phyloP scores from a whole-genome alignment of 2,888 invertebrate genomes.

The Zygogramma bicolorata region DNA sequence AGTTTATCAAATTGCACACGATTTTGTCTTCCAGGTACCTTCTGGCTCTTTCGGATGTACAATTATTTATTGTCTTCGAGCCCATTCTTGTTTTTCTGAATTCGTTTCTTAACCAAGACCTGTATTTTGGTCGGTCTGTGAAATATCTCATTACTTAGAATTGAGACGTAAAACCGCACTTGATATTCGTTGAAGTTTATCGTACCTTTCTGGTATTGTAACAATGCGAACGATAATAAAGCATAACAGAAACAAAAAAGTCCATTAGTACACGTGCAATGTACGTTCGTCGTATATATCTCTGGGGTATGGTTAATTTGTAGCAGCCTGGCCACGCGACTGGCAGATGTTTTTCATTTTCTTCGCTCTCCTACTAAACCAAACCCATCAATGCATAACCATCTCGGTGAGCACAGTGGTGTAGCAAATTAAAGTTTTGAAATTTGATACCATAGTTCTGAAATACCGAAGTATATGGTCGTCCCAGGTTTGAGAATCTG shows the following conservation, averaged over 20 bases:
- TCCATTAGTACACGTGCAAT: conserved; percentile 25
- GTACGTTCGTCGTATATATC: conserved; percentile 11
- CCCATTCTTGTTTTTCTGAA: too few relatives aligned
- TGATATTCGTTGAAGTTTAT: neutral
- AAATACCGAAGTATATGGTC: neutral
- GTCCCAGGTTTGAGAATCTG: neutral
- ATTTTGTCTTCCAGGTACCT: too few relatives aligned
- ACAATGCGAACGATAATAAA: neutral
- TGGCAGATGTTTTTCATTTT: conserved; percentile 43
- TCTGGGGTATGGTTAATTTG: conserved; percentile 16
- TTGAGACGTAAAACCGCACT: too few relatives aligned
- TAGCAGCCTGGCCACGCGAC: conserved; percentile 46
- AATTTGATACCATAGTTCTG: neutral
- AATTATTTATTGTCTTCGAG: too few relatives aligned
- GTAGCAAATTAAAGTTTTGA: neutral
- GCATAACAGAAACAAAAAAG: conserved; percentile 15
- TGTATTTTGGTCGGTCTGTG: too few relatives aligned
- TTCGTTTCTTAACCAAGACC: too few relatives aligned
- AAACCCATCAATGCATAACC: conserved; percentile 2
- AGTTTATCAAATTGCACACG: too few relatives aligned
- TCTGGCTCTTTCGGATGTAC: too few relatives aligned
- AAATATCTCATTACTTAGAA: too few relatives aligned
- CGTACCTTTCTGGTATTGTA: neutral
- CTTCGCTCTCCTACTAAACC: conserved; percentile 9
- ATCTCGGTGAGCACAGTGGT: conserved; percentile 1